Evolutionary conservation across 2,797 vertebrate genomes (phyloP), one percentile per base, ranked within the genome.

Genomic region (Molossus molossus): DNA sequence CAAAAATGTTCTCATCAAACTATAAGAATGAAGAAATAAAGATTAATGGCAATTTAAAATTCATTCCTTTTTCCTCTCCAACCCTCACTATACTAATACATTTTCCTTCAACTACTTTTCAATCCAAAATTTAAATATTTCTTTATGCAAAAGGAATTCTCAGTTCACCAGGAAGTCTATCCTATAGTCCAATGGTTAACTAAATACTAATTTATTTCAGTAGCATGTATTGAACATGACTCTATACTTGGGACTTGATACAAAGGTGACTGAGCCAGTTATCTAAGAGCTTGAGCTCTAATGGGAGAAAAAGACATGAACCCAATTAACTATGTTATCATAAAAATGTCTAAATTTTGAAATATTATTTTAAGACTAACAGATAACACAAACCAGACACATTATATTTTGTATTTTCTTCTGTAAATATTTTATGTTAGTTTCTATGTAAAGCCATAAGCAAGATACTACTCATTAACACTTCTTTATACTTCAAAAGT

Each of bases 1-100:
- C 50, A 99, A 98, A 98, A 99, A 99, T 0, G 99, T 99, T 98
- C 99, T 99, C 94, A 98, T 99, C 93, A 99, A 98, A 97, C 99
- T 99, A 96, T 29, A 97, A 96, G 80, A 95, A 98, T 86, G 90
- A 2, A 97, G 17, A 98, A 98, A 96, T 29, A 67, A 97, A 85
- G 60, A 76, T 65, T 48, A 95, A 53, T 9, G 53, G 33, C 27
- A 89, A 82, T 72, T n/a, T 67, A 89, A 92, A 57, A 89, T 58
- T 48, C 20, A 84, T 69, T 93, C 21, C 85, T 90, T 40, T 79
- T 25, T 70, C 37, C 27, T 73, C 6, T 1, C 9, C 6, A 4
- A 18, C 3, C 8, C 50, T 77, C 6, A 93, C n/a, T 69, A 76
- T 40, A 57, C 33, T 64, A 91, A 85, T 58, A 91, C 64, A 91